phyloP scores from a whole-genome alignment of 2,113 vertebrate species.

The Osmerus mordax region DNA sequence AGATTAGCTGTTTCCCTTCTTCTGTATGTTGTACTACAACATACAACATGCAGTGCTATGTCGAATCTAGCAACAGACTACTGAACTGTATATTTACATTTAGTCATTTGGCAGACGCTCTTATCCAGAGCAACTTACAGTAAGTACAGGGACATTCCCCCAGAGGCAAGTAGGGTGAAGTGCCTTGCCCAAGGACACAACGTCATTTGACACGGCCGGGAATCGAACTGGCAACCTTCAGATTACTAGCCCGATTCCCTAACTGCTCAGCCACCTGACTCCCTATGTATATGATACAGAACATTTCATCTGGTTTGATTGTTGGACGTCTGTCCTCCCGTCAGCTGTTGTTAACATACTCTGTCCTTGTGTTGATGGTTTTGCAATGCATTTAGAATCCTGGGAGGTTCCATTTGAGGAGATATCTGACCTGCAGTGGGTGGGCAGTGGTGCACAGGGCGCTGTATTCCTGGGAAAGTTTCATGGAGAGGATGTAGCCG shows the following conservation, averaged over 20 bases:
- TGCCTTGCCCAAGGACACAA: no score
- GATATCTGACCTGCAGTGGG: conserved; percentile 98
- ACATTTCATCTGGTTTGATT: conserved; percentile 9
- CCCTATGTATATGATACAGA: neutral
- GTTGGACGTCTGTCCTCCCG: neutral
- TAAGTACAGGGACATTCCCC: no score
- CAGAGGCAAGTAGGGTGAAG: no score
- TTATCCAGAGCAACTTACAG: no score
- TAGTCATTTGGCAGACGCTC: no score
- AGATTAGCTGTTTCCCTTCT: neutral
- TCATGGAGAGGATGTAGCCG: conserved; percentile 89
- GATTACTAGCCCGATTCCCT: no score
- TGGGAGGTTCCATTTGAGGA: conserved; percentile 98
- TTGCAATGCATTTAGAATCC: conserved; percentile 60
- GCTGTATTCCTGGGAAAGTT: conserved; percentile 92
- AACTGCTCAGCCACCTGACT: no score
- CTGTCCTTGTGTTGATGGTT: neutral
- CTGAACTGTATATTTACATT: neutral
- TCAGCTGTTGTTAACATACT: neutral
- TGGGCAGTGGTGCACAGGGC: conserved; percentile 92
- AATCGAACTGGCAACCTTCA: no score
- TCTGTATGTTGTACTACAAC: neutral
- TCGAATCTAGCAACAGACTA: no score
- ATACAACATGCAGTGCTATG: no score
- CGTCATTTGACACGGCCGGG: no score